Evolutionary conservation across 2,113 vertebrate species (phyloP).

Genomic region (Petromus typicus): DNA sequence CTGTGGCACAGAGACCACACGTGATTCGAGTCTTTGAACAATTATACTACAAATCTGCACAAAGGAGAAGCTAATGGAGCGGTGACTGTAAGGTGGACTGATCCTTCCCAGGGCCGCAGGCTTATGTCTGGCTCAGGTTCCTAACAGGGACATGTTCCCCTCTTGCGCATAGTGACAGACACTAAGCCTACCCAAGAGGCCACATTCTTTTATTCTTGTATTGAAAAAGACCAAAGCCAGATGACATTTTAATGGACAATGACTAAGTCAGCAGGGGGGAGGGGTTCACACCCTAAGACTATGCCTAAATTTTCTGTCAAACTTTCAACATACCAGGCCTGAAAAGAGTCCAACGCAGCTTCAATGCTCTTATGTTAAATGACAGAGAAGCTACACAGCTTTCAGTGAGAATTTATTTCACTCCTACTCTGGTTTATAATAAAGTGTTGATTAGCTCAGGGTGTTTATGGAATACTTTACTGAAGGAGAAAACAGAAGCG

Average conservation of each 20-base stretch:
- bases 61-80: background rate
- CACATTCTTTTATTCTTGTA: background rate
- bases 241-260: background rate
- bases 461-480: background rate
- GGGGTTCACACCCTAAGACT: background rate
- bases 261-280: background rate
- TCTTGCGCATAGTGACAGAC: background rate
- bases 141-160: background rate
- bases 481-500: background rate
- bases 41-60: background rate
- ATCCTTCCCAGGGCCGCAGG: background rate
- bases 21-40: background rate
- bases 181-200: background rate
- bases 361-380: background rate
- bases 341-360: background rate
- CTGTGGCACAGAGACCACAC: background rate
- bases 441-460: background rate
- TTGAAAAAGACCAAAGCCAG: slow-evolving; percentile 10
- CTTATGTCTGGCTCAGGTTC: background rate
- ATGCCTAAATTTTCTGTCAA: slow-evolving; percentile 12
- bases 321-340: background rate
- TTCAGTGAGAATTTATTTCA: background rate
- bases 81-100: background rate
- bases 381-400: background rate
- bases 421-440: background rate